Conservation (phyloP, 2,113 vertebrate genomes). For the Panthera uncia region DNA sequence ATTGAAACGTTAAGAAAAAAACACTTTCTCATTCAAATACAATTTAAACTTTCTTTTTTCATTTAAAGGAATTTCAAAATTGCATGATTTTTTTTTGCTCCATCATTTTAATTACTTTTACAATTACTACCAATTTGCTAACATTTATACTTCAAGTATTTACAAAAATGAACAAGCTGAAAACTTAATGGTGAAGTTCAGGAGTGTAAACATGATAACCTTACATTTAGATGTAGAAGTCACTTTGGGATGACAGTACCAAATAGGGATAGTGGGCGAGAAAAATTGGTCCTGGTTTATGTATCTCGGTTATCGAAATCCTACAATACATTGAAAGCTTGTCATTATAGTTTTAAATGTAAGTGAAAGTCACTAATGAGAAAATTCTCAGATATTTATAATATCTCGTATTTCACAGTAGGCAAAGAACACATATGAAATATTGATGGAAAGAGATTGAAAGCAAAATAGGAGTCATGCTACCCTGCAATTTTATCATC, state of each 20-base stretch:
- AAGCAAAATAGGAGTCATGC: slow-evolving; percentile 45
- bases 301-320: not conserved
- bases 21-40: slow-evolving; percentile 20
- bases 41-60: slow-evolving; percentile 17
- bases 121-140: slow-evolving; percentile 28
- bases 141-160: not conserved
- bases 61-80: slow-evolving; percentile 46
- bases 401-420: slow-evolving; percentile 29
- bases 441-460: not conserved
- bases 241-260: not conserved
- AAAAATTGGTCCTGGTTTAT: not conserved
- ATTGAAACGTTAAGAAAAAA: slow-evolving; percentile 34
- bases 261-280: not conserved
- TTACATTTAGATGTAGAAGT: not conserved
- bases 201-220: not conserved
- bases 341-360: not conserved
- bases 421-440: not conserved
- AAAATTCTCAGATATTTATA: slow-evolving; percentile 29
- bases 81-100: not conserved
- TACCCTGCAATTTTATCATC: slow-evolving; percentile 34
- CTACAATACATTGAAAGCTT: not conserved
- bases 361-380: not conserved
- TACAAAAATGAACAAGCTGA: slow-evolving; percentile 28
- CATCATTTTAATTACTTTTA: slow-evolving; percentile 32
- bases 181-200: slow-evolving; percentile 13